Base-by-base conservation (phyloP, 2,888 invertebrate species). In the Dryocosmus kuriphilus region DNA sequence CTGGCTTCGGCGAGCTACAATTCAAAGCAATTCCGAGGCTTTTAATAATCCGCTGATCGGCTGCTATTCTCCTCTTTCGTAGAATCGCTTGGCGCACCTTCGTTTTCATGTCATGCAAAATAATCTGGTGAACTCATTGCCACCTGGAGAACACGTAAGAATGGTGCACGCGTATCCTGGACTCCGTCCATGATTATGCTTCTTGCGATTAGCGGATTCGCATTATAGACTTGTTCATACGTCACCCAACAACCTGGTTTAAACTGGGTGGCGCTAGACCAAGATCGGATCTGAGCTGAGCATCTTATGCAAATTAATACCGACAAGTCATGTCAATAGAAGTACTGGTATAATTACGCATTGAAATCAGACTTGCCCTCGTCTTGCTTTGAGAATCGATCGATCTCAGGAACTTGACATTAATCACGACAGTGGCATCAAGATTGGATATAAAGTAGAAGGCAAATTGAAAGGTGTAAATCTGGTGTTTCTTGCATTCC, bases 381-480 rank as follows among this genome's bases (percentile, higher is more conserved):
- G 46, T 67, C 71, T 71, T 30, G 67, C 67, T 71, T 71, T 30
- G 71, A 71, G 46, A 51, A 71, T 51, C 46, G 71, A 71, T 71
- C 11, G 51, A 51, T 41, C 27, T 71, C 46, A 67, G 46, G 62
- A 57, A 41, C 46, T 67, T 67, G 67, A 30, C 30, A 67, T 67
- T 67, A 67, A 67, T 46, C 67, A 67, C 27, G 27, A 67, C 67
- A 24, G 67, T 67, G 30, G 46, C 67, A 46, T 27, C 27, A 51
- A 27, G 6, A 27, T 19, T 19, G 27, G 30, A 67, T 19, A 67
- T 46, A 67, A 67, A n/a, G n/a, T 67, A 51, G 41, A 51, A 46
- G 0, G 46, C 46, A 9, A 57, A 57, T 22, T 57, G 57, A 51
- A 7, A 51, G 24, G n/a, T 57, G 22, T 24, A 24, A 2, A n/a